Evolutionary conservation across 2,113 vertebrate species (phyloP), one percentile per base, ranked within the genome.

Genomic region (Hippoglossus stenolepis): DNA sequence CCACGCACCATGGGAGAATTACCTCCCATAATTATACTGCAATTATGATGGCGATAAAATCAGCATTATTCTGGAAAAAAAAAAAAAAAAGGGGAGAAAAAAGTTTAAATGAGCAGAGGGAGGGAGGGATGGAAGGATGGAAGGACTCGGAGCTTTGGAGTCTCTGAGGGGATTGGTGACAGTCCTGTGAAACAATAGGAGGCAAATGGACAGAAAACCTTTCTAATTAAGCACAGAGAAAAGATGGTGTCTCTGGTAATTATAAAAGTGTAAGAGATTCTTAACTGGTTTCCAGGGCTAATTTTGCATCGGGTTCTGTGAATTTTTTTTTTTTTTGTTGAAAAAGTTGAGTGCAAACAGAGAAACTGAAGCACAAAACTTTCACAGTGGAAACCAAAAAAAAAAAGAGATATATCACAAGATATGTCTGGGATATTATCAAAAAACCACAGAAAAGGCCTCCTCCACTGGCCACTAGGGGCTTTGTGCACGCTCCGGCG

Each of bases 21-120:
- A 92, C 90, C 90, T 91, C 87, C 79, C 84, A 87, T 93, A 94
- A 95, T 94, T 93, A 94, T 83, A 92, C 90, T 18, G 81, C 91
- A 94, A 94, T 94, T 94, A 93, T 73, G 73, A 83, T 14, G 1
- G 0, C 78, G 93, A 95, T 94, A 92, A 85, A 70, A 95, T 94
- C 93, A 67, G 85, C 90, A 90, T 92, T 90, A 93, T 92, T 93
- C 78, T 12, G n/a, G 57, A 79, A 86, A 83, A 84, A 56, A 40
- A 60, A 79, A 86, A 83, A 84, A 85, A 74, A 76, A 78, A 65
- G 91, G 85, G 83, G 79, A 84, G 83, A 76, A 76, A 78, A 68
- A 91, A 86, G 83, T 92, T 89, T 72, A 91, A 92, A 93, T 91
- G 90, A 92, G 85, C 43, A 75, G 77, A 72, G 83, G 86, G 87